A percentile compares a stretch with the other conserved stretches of the same genome.
Evolutionary conservation across 2,113 vertebrate genomes (phyloP).

Genomic region (Nicator chloris): DNA sequence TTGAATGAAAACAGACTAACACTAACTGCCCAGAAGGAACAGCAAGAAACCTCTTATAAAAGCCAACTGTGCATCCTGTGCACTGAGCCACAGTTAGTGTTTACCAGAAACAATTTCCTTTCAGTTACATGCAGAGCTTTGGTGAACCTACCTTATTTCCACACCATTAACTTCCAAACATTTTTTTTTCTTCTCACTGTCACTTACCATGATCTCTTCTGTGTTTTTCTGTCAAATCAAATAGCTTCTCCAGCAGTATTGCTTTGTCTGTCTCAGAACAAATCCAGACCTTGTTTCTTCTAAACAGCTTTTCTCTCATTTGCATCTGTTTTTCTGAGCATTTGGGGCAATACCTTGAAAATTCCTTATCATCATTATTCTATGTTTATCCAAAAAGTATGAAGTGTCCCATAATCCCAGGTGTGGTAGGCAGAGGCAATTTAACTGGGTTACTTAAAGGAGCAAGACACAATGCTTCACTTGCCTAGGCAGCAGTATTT

Average conservation of each 20-base stretch:
- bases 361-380: not conserved
- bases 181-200: slow-evolving; percentile 15
- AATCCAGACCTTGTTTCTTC: not conserved
- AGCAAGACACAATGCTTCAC: not conserved
- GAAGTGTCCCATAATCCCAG: not conserved
- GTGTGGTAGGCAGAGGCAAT: not conserved
- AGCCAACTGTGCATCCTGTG: not conserved
- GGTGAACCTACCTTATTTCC: slow-evolving; percentile 32
- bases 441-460: not conserved
- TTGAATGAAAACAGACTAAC: not conserved
- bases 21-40: not conserved
- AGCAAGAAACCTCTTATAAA: not conserved
- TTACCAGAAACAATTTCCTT: slow-evolving; percentile 28
- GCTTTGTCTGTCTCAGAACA: not conserved
- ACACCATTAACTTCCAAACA: slow-evolving; percentile 37
- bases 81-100: not conserved
- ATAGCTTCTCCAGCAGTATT: not conserved
- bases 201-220: slow-evolving; percentile 14
- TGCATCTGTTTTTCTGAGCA: not conserved
- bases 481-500: not conserved
- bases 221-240: slow-evolving; percentile 37
- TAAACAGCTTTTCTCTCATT: not conserved
- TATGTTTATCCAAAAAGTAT: not conserved
- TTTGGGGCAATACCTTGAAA: not conserved
- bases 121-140: not conserved